Evolutionary conservation across 2,888 invertebrate species (phyloP).

Genomic region (Cyclophora albipunctata): DNA sequence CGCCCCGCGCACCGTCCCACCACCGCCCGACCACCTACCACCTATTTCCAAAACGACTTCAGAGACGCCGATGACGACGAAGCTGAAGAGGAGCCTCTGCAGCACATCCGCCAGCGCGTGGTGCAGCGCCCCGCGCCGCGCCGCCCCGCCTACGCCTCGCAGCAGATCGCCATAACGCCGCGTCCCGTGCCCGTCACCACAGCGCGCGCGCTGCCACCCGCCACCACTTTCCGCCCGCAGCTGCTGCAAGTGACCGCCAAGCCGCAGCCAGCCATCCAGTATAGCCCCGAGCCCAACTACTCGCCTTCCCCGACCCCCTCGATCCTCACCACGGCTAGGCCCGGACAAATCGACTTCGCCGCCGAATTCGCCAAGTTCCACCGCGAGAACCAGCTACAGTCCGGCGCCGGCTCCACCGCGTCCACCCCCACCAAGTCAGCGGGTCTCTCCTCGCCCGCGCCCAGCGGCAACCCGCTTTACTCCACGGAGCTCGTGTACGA

Average conservation of each 20-base stretch:
- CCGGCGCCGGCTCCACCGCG: conserved; percentile 60
- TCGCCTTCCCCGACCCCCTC: conserved; percentile 50
- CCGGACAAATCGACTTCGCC: conserved; percentile 78
- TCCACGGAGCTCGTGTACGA: conserved; percentile 86
- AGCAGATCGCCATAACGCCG: conserved; percentile 76
- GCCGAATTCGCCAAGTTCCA: conserved; percentile 85
- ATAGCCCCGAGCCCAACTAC: conserved; percentile 62
- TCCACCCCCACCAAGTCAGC: conserved; percentile 51
- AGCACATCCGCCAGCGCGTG: conserved; percentile 61
- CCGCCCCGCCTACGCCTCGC: conserved; percentile 64
- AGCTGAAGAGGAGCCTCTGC: conserved; percentile 69
- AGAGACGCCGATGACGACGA: conserved; percentile 78
- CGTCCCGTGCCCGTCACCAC: conserved; percentile 72
- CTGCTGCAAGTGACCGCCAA: conserved; percentile 75
- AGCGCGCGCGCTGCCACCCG: conserved; percentile 73
- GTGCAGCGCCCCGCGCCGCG: conserved; percentile 64
- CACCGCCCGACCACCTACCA: conserved; percentile 76
- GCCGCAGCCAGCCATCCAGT: conserved; percentile 68
- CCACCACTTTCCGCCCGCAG: conserved; percentile 80
- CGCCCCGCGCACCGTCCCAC: conserved; percentile 60
- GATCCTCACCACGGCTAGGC: conserved; percentile 35
- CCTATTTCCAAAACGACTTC: conserved; percentile 83
- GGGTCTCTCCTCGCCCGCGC: conserved; percentile 42
- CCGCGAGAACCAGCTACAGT: conserved; percentile 77
- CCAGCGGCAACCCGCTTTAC: conserved; percentile 80